Conservation (phyloP, 2,888 invertebrate species). For the Noctua janthina region DNA sequence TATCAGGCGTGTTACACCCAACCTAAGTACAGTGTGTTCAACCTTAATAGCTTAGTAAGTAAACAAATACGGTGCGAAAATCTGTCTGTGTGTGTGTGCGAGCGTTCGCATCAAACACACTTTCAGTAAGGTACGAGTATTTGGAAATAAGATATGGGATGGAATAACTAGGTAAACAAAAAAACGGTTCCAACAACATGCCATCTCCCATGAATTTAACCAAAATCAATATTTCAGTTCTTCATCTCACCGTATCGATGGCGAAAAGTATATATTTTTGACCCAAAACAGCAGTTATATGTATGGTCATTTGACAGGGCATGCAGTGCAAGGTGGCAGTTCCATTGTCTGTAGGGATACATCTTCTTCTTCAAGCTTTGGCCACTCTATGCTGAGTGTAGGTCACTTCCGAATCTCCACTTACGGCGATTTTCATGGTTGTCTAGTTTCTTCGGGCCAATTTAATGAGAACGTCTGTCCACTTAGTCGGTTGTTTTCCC, state of each 20-base stretch:
- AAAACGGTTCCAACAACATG: not conserved
- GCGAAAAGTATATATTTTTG: not conserved
- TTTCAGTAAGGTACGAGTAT: not conserved
- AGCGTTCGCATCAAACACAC: not conserved
- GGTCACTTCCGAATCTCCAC: too few species aligned
- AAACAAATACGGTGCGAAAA: slow-evolving; percentile 1
- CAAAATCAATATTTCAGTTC: not conserved
- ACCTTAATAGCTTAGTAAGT: not conserved
- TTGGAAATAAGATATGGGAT: not conserved
- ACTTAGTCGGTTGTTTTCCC: too few species aligned
- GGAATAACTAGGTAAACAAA: not conserved
- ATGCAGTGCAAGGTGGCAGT: not conserved
- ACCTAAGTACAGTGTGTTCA: slow-evolving; percentile 5
- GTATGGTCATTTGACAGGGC: not conserved
- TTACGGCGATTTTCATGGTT: not conserved
- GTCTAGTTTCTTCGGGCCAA: not conserved
- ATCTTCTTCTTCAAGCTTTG: not conserved
- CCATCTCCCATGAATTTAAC: not conserved
- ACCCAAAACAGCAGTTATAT: not conserved
- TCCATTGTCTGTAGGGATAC: not conserved
- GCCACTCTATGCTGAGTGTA: not conserved
- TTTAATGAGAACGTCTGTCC: not conserved
- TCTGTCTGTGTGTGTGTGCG: not conserved
- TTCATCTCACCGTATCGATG: not conserved
- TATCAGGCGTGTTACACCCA: slow-evolving; percentile 4